phyloP scores from a whole-genome alignment of 2,113 vertebrate species.

The Hemiprocne comata region DNA sequence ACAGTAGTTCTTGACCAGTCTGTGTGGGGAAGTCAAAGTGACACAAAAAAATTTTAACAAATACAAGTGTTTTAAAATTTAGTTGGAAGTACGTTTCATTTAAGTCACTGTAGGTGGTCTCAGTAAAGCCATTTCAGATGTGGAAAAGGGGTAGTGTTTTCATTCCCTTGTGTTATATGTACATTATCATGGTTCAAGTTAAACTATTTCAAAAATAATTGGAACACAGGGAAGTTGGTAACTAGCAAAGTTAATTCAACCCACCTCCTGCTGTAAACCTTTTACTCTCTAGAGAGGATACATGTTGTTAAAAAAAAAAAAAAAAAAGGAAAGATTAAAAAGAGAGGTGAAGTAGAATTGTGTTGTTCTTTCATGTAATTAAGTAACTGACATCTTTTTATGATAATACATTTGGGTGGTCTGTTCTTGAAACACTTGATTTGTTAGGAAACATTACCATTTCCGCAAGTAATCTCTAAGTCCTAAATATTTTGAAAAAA shows the following conservation, averaged over 20 bases:
- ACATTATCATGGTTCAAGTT: slow-evolving; percentile 61
- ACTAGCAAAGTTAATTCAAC: slow-evolving; percentile 65
- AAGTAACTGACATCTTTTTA: slow-evolving; percentile 75
- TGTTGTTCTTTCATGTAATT: slow-evolving; percentile 73
- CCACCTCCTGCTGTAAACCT: slow-evolving; percentile 39
- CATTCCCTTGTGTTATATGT: slow-evolving; percentile 59
- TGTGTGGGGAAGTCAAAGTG: not conserved
- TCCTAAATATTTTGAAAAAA: slow-evolving; percentile 79
- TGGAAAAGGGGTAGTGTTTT: slow-evolving; percentile 52
- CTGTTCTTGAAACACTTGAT: slow-evolving; percentile 74
- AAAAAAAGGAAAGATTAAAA: slow-evolving; percentile 28
- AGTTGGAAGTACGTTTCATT: not conserved
- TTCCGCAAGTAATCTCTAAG: slow-evolving; percentile 75
- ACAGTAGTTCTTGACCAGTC: not conserved
- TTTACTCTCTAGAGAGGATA: slow-evolving; percentile 63
- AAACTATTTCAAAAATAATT: slow-evolving; percentile 71
- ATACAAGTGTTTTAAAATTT: slow-evolving; percentile 29
- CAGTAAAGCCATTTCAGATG: slow-evolving; percentile 59
- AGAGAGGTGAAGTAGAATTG: slow-evolving; percentile 60
- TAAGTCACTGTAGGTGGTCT: slow-evolving; percentile 76
- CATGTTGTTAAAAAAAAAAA: slow-evolving; percentile 59
- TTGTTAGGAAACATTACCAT: slow-evolving; percentile 79
- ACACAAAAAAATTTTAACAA: not conserved
- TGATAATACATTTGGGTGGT: slow-evolving; percentile 81
- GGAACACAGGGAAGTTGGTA: slow-evolving; percentile 63